Evolutionary conservation across 2,888 invertebrate genomes (phyloP).

Genomic region (Nemapogon koenigi): DNA sequence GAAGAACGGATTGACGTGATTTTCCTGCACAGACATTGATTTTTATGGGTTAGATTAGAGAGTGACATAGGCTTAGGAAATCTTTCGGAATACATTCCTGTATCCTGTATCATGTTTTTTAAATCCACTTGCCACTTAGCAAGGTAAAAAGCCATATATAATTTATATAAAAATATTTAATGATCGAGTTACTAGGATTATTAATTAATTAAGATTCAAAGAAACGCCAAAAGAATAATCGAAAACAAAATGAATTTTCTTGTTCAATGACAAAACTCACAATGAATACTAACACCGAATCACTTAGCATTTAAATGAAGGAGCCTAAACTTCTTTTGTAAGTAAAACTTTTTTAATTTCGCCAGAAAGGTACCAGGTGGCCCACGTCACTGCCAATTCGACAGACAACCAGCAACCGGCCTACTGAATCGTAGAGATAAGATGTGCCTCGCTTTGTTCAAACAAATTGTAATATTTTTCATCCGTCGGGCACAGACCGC

Average conservation of each 20-base stretch:
- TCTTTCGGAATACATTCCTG: no score
- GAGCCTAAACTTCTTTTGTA: conserved; percentile 37
- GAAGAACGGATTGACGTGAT: no score
- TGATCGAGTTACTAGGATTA: no score
- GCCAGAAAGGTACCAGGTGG: conserved; percentile 50
- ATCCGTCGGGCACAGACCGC: no score
- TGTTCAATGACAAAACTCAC: conserved; percentile 49
- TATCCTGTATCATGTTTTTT: no score
- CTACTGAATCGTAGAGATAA: conserved; percentile 31
- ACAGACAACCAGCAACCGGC: conserved; percentile 31
- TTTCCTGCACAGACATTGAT: no score
- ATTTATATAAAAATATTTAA: no score
- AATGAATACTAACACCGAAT: conserved; percentile 51
- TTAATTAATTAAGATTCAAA: background rate
- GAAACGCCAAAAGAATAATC: conserved; percentile 1
- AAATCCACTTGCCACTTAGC: no score
- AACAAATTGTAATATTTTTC: conserved; percentile 33
- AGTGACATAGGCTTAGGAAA: no score
- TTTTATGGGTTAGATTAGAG: no score
- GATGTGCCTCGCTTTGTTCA: conserved; percentile 14
- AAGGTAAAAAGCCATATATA: no score
- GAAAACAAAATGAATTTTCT: conserved; percentile 32
- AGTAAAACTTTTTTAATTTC: conserved; percentile 61
- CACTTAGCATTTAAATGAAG: conserved; percentile 57
- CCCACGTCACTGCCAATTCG: conserved; percentile 43